A percentile compares a stretch with the other conserved stretches of the same genome.
These are phyloP conservation scores for Luehdorfia chinensis DNA, from an alignment of 1,140 invertebrate species.

Conservation along the genomic window DNA sequence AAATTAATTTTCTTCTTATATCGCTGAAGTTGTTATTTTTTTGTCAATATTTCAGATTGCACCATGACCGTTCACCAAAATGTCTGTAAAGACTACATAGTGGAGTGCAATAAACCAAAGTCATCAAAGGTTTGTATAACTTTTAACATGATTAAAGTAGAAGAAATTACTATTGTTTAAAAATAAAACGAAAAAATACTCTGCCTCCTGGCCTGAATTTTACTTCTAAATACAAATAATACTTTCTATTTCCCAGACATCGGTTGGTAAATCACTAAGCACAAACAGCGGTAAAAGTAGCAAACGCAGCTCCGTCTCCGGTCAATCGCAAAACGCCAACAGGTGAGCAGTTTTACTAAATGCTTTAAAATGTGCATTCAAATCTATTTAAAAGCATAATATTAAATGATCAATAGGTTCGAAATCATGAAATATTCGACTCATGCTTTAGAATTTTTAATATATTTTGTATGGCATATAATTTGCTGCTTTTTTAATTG, in stretches of 20 bases:
- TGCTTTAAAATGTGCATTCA: too few relatives aligned
- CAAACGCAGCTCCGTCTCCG: slow-evolving; percentile 66
- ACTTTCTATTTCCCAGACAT: slow-evolving; percentile 43
- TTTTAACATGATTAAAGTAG: slow-evolving; percentile 7
- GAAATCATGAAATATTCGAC: background rate
- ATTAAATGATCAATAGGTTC: background rate
- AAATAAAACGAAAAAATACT: background rate
- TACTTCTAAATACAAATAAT: slow-evolving; percentile 4
- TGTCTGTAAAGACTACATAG: slow-evolving; percentile 90
- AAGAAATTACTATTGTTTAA: background rate
- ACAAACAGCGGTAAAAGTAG: slow-evolving; percentile 64
- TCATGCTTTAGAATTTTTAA: slow-evolving; percentile 12
- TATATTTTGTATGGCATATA: slow-evolving; percentile 55
- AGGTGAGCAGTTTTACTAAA: slow-evolving; percentile 44
- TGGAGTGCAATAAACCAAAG: slow-evolving; percentile 86
- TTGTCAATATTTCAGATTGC: slow-evolving; percentile 81
- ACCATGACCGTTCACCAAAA: slow-evolving; percentile 90
- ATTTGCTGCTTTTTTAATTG: slow-evolving; percentile 72
- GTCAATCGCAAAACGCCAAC: slow-evolving; percentile 64
- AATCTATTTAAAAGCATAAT: background rate
- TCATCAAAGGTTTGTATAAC: slow-evolving; percentile 78
- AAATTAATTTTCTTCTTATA: background rate
- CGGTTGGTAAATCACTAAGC: slow-evolving; percentile 67
- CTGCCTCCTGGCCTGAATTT: slow-evolving; percentile 1
- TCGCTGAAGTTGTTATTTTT: background rate